Conservation (phyloP, 2,797 vertebrate genomes). For the Oceanodroma leucorhoa region DNA sequence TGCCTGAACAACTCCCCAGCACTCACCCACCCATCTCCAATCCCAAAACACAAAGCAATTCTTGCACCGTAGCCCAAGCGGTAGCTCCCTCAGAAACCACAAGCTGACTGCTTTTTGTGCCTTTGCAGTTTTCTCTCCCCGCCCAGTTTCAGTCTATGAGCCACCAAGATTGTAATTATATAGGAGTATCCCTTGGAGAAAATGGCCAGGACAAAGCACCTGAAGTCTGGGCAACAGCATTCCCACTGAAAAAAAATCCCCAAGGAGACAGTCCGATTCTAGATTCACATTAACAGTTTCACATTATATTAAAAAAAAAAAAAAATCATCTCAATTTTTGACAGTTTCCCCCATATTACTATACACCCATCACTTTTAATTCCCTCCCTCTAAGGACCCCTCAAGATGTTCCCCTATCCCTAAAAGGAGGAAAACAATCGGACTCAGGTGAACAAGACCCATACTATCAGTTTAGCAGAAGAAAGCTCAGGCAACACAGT, state of each 20-base stretch:
- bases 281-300: not conserved
- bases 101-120: not conserved
- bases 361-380: not conserved
- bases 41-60: constrained; percentile 11
- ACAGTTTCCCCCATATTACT: not conserved
- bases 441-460: not conserved
- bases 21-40: not conserved
- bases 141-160: not conserved
- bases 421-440: not conserved
- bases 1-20: not conserved
- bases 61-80: not conserved
- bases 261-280: not conserved
- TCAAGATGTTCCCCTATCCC: not conserved
- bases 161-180: constrained; percentile 18
- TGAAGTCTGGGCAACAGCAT: not conserved
- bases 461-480: not conserved
- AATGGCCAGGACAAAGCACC: constrained; percentile 2
- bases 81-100: not conserved
- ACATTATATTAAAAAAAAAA: not conserved
- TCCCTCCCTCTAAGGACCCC: not conserved
- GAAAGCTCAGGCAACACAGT: not conserved
- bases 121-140: not conserved
- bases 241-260: not conserved
- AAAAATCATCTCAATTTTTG: not conserved
- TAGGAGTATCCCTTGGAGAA: constrained; percentile 7